Evolutionary conservation across 2,888 invertebrate species (phyloP).

Genomic region (Pherbina coryleti): DNA sequence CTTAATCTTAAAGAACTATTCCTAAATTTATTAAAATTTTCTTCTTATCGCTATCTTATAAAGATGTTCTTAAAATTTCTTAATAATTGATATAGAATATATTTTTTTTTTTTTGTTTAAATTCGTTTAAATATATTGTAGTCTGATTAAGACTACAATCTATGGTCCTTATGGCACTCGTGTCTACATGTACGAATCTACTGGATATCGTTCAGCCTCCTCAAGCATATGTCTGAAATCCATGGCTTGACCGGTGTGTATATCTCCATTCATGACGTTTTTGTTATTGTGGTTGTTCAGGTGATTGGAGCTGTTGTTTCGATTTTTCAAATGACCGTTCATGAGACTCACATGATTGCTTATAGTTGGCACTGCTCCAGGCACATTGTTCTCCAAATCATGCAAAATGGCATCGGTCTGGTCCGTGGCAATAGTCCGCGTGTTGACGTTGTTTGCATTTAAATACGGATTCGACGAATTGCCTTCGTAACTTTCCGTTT

Average conservation of each 20-base stretch:
- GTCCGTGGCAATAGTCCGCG: constrained; percentile 40
- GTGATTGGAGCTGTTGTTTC: constrained; percentile 51
- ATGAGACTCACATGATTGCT: constrained; percentile 69
- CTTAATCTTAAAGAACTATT: too few species aligned
- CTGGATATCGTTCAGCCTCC: constrained; percentile 68
- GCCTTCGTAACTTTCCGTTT: neutral
- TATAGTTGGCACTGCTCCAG: constrained; percentile 69
- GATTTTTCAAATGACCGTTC: constrained; percentile 67
- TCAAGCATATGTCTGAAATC: constrained; percentile 68
- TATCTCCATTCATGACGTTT: constrained; percentile 61
- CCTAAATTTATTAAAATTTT: too few species aligned
- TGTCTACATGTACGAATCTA: constrained; percentile 66
- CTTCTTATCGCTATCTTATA: too few species aligned
- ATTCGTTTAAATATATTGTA: neutral
- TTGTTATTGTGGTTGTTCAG: constrained; percentile 49
- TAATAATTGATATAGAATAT: neutral
- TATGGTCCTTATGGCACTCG: neutral
- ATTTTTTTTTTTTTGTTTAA: neutral
- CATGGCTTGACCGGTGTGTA: constrained; percentile 57
- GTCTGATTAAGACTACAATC: neutral
- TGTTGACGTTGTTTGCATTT: neutral
- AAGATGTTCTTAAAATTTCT: neutral
- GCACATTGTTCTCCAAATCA: constrained; percentile 68
- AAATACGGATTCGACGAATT: constrained; percentile 23
- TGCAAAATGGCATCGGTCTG: constrained; percentile 66